Base-by-base conservation (phyloP, 2,113 vertebrate species). In the pig (Sus scrofa) region DNA sequence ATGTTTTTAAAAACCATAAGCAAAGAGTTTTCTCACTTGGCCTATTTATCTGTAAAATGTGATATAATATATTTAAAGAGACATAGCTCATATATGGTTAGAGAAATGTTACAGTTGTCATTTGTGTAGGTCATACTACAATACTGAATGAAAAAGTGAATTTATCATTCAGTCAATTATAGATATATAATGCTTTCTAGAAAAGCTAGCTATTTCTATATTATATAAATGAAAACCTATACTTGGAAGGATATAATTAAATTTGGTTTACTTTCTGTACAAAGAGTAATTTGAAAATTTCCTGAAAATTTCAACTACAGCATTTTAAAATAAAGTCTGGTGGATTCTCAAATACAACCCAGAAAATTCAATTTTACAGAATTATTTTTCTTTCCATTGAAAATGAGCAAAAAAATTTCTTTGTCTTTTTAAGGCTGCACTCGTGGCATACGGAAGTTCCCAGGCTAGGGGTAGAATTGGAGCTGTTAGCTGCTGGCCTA, bases 241-340 rank as follows among this genome's bases (percentile, higher is more conserved):
- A 92, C 18, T 74, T 54, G 24, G 65, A 62, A 89, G n/a, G 11
- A 89, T 94, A 73, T 15, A 34, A 89, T 22, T 83, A 94, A 83
- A 58, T 56, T 65, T 58, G 18, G 27, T 83, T 74, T 67, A 58
- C 27, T 50, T 75, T 74, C n/a, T 34, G 44, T 22, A 65, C 60
- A 93, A 86, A 83, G 44, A 67, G 50, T 56, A 75, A 89, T 50
- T 74, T 84, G 22, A 84, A 94, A 83, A 34, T 65, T 56, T 89
- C 60, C 32, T 94, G 54, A 81, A 3, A 52, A 62, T 79, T 79
- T 81, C 58, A 74, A 82, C 2, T 26, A 37, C 4, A 65, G 14
- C 63, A 26, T 62, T 86, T 74, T 65, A 74, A 86, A 93, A 78
- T 81, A 94, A 56, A 54, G 39, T 82, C 56, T 89, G 44, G 44